Conservation (phyloP, 2,888 invertebrate species). For the Tetranychus truncatus region DNA sequence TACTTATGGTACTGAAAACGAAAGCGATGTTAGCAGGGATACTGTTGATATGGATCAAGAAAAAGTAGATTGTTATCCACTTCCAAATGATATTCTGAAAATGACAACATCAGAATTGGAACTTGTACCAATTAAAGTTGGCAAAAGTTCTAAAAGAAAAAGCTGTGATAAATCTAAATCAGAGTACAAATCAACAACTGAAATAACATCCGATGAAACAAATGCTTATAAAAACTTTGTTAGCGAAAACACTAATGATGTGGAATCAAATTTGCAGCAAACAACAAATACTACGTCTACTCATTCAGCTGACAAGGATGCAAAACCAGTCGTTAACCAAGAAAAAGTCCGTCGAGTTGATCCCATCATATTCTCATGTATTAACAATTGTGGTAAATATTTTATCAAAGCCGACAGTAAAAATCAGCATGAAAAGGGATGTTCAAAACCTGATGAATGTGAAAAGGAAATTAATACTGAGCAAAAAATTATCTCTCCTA, state of each 20-base stretch:
- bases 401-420: background rate
- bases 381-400: background rate
- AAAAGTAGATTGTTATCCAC: too few relatives aligned
- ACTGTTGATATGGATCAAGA: background rate
- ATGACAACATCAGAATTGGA: background rate
- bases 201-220: too few relatives aligned
- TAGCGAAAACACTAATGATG: too few relatives aligned
- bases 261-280: too few relatives aligned
- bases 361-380: background rate
- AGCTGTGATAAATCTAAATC: background rate
- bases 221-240: too few relatives aligned
- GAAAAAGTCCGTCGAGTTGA: background rate
- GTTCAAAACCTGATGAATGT: background rate
- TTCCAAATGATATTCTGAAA: too few relatives aligned
- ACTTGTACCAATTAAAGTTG: background rate
- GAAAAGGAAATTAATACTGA: background rate
- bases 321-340: background rate
- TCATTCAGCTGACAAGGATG: too few relatives aligned
- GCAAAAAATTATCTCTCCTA: too few relatives aligned
- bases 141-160: background rate
- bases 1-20: background rate
- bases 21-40: background rate
- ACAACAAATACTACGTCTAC: too few relatives aligned
- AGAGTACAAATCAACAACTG: background rate
- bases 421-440: background rate